These are phyloP conservation scores for Chloroclysta siterata DNA, from an alignment of 2,888 invertebrate genomes.

Conservation along the genomic window DNA sequence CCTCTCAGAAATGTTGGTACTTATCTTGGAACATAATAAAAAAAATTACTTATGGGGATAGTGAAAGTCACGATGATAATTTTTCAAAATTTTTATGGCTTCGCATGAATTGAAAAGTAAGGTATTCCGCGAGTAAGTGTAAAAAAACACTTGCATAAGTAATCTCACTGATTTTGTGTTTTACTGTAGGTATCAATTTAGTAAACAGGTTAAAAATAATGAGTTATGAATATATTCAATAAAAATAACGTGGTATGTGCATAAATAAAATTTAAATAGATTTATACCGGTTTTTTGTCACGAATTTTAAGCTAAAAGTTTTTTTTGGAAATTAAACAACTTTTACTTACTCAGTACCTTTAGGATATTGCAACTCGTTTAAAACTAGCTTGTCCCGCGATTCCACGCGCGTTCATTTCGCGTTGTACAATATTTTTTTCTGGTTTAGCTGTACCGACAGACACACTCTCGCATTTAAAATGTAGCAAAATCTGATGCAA, in stretches of 20 bases:
- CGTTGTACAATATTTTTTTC: not conserved
- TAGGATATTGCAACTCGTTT: not conserved
- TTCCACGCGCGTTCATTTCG: not conserved
- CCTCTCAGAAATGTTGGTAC: too few relatives aligned
- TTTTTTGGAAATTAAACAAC: constrained; percentile 29
- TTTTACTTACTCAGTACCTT: constrained; percentile 17
- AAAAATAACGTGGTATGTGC: not conserved
- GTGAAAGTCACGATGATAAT: too few relatives aligned
- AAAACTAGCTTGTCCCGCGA: not conserved
- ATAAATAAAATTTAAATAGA: not conserved
- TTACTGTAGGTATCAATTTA: not conserved
- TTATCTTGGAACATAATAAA: too few relatives aligned
- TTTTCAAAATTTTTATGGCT: too few relatives aligned
- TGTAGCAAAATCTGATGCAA: constrained; percentile 37
- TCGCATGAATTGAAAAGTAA: too few relatives aligned
- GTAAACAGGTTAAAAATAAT: too few relatives aligned
- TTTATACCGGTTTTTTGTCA: constrained; percentile 4
- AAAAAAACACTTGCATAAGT: too few relatives aligned
- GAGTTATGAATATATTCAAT: too few relatives aligned
- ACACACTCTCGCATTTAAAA: not conserved
- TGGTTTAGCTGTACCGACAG: not conserved
- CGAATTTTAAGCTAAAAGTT: constrained; percentile 1
- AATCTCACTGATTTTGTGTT: not conserved
- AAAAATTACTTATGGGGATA: too few relatives aligned
- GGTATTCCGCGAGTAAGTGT: too few relatives aligned